A percentile compares a stretch with the other conserved stretches of the same genome.
Evolutionary conservation across 2,113 vertebrate species (phyloP).

Genomic region (Oryzias woworae): DNA sequence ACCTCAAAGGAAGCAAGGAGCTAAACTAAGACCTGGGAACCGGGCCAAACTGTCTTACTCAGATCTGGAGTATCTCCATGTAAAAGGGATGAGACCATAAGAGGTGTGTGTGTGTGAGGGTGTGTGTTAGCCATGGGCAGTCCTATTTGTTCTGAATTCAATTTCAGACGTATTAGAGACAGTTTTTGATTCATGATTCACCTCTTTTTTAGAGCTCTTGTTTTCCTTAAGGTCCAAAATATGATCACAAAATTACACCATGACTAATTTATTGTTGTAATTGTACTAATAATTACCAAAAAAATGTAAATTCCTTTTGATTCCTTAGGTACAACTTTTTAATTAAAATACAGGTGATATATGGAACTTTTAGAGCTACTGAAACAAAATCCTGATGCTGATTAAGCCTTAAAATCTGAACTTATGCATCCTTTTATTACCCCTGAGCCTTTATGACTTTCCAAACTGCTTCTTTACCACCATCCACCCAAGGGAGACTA

Average conservation of each 20-base stretch:
- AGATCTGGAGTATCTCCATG: slow-evolving; percentile 49
- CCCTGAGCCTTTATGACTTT: neutral
- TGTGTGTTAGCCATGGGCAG: slow-evolving; percentile 22
- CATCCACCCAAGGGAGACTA: neutral
- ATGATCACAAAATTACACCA: slow-evolving; percentile 13
- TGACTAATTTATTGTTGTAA: neutral
- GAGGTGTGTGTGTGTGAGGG: neutral
- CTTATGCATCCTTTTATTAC: no score
- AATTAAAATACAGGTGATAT: slow-evolving; percentile 27
- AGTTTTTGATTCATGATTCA: slow-evolving; percentile 27
- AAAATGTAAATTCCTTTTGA: neutral
- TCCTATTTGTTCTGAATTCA: slow-evolving; percentile 23
- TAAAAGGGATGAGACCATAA: slow-evolving; percentile 34
- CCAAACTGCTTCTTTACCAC: slow-evolving; percentile 20
- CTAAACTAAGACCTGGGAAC: slow-evolving; percentile 49
- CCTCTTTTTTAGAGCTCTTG: slow-evolving; percentile 26
- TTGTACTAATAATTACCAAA: neutral
- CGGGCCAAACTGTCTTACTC: slow-evolving; percentile 46
- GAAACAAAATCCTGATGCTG: no score
- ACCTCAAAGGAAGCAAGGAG: slow-evolving; percentile 41
- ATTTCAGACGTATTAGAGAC: slow-evolving; percentile 33
- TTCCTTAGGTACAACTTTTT: slow-evolving; percentile 5
- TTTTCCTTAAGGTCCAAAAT: slow-evolving; percentile 4
- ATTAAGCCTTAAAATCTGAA: no score
- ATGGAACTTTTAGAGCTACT: neutral